Evolutionary conservation across 2,113 vertebrate genomes (phyloP).

Genomic region (Raja brachyura): DNA sequence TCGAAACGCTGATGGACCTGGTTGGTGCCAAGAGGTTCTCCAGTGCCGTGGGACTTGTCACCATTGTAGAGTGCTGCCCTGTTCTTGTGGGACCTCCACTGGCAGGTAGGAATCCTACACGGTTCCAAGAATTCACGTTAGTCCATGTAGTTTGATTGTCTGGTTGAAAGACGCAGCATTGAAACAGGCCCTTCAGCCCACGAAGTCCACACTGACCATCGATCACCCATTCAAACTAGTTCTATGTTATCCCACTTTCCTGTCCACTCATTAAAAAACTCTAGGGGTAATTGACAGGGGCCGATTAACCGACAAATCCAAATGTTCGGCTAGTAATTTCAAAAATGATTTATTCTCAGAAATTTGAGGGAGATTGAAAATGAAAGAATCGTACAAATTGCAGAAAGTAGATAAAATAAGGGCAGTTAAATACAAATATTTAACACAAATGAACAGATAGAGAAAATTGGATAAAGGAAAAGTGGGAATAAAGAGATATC

Average conservation of each 20-base stretch:
- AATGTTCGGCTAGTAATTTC: not conserved
- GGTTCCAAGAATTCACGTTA: not conserved
- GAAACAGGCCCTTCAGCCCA: too few relatives aligned
- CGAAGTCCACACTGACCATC: too few relatives aligned
- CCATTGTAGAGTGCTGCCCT: constrained; percentile 84
- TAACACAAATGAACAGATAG: not conserved
- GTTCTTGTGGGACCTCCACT: constrained; percentile 89
- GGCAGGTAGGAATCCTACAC: constrained; percentile 67
- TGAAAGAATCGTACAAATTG: not conserved
- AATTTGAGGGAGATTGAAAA: not conserved
- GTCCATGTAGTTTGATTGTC: too few relatives aligned
- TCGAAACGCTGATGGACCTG: constrained; percentile 92
- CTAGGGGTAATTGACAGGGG: too few relatives aligned
- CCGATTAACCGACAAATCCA: too few relatives aligned
- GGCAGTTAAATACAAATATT: not conserved
- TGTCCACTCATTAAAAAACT: too few relatives aligned
- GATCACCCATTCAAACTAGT: too few relatives aligned
- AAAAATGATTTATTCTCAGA: not conserved
- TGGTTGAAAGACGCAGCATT: too few relatives aligned
- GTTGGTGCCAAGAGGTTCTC: constrained; percentile 86
- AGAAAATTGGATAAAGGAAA: too few relatives aligned
- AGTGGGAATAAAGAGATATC: not conserved
- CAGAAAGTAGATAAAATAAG: not conserved
- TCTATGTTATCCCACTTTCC: too few relatives aligned
- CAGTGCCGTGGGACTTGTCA: constrained; percentile 90